phyloP scores from a whole-genome alignment of 37 sponge, comb jelly and placozoan genomes.

The Halisarca cf. caerulea region DNA sequence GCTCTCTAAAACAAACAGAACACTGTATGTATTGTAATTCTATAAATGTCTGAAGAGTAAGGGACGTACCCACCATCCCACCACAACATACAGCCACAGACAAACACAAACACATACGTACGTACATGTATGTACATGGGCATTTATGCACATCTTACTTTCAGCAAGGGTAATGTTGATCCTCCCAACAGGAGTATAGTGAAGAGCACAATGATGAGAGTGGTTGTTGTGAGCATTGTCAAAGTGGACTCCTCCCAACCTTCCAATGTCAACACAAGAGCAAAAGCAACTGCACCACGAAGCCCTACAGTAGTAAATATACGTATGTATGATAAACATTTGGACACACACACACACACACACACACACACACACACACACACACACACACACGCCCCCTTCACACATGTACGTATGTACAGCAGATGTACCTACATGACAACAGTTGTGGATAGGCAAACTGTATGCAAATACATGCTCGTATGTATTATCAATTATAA shows the following conservation, averaged over 20 bases:
- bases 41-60: too few species aligned
- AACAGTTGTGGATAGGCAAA: too few species aligned
- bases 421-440: too few species aligned
- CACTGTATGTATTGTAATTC: too few species aligned
- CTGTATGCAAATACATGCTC: too few species aligned
- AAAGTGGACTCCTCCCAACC: slow-evolving; percentile 44
- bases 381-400: neutral
- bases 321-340: neutral
- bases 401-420: too few species aligned
- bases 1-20: too few species aligned
- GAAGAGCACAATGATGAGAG: slow-evolving; percentile 91
- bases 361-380: neutral
- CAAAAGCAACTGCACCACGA: slow-evolving; percentile 95
- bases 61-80: too few species aligned
- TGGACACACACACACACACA: slow-evolving; percentile 9
- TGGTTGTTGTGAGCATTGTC: slow-evolving; percentile 71
- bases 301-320: slow-evolving; percentile 60
- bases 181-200: slow-evolving; percentile 88
- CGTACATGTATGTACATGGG: too few species aligned
- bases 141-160: slow-evolving; percentile 35
- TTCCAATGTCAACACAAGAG: slow-evolving; percentile 73
- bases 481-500: too few species aligned
- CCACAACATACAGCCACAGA: too few species aligned
- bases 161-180: slow-evolving; percentile 82
- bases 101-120: too few species aligned